Conservation (phyloP, 2,888 invertebrate species). For the Empis stercorea region DNA sequence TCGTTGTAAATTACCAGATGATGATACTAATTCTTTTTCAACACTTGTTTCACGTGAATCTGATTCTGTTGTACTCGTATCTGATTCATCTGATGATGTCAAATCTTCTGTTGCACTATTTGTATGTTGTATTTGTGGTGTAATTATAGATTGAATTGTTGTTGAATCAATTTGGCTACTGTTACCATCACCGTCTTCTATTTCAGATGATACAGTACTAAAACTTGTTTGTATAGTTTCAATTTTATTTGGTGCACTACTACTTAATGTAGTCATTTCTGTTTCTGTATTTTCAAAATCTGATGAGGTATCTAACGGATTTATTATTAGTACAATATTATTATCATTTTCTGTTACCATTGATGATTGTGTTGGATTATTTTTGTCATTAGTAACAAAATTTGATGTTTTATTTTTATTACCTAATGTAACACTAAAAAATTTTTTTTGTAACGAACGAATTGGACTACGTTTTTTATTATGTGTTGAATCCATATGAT, state of each 20-base stretch:
- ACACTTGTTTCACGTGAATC: constrained; percentile 31
- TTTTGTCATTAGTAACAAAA: constrained; percentile 28
- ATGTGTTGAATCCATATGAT: constrained; percentile 27
- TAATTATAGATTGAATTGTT: background rate
- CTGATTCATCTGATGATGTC: constrained; percentile 27
- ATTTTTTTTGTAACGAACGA: constrained; percentile 32
- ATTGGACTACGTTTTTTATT: constrained; percentile 35
- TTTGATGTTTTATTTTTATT: constrained; percentile 35
- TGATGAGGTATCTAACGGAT: constrained; percentile 42
- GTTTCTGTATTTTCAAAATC: constrained; percentile 28
- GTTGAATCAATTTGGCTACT: background rate
- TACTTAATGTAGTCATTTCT: constrained; percentile 19
- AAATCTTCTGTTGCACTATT: background rate
- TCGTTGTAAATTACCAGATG: constrained; percentile 14
- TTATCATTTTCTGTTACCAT: constrained; percentile 16
- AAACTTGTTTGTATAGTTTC: constrained; percentile 8
- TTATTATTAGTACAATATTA: constrained; percentile 48
- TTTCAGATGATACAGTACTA: background rate
- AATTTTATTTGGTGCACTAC: constrained; percentile 15
- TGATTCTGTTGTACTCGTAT: constrained; percentile 30
- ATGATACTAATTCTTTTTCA: constrained; percentile 25
- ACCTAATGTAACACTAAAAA: constrained; percentile 34
- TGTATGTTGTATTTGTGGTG: background rate
- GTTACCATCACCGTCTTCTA: background rate
- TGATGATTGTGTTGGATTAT: constrained; percentile 13